phyloP scores from a whole-genome alignment of 2,113 vertebrate genomes.

The Mirounga angustirostris region DNA sequence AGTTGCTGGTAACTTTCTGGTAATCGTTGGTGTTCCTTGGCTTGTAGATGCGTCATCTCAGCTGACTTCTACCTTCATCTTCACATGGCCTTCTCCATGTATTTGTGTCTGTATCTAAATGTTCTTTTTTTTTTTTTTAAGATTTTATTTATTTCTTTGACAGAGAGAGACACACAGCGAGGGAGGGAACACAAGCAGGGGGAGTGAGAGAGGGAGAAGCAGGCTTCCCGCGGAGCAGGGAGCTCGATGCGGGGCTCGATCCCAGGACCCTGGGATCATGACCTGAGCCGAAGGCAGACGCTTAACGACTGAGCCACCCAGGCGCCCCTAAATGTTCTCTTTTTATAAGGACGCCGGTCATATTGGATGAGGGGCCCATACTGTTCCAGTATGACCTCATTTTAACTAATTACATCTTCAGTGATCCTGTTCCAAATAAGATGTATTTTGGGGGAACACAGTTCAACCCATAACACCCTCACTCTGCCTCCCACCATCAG shows the following conservation, averaged over 20 bases:
- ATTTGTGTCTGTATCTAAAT: neutral
- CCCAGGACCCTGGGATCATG: too few species aligned
- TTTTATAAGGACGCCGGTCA: neutral
- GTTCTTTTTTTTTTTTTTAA: neutral
- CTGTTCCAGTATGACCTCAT: neutral
- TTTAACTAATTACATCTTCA: neutral
- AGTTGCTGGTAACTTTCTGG: neutral
- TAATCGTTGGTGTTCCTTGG: neutral
- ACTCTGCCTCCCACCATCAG: rapidly evolving
- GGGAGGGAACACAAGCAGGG: too few species aligned
- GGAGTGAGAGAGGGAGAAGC: too few species aligned
- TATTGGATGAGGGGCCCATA: neutral
- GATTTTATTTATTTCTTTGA: too few species aligned
- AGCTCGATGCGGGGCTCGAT: too few species aligned
- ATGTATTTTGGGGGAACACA: neutral
- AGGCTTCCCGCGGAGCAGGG: too few species aligned
- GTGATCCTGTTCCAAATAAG: neutral
- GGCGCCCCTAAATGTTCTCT: neutral
- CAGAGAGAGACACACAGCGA: too few species aligned
- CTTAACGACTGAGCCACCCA: too few species aligned
- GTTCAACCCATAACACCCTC: neutral
- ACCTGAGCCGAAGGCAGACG: too few species aligned
- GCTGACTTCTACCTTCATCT: neutral
- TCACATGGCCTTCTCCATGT: neutral
- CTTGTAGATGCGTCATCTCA: neutral